Base-by-base conservation (phyloP, 1,140 invertebrate species). In the Diabrotica undecimpunctata region DNA sequence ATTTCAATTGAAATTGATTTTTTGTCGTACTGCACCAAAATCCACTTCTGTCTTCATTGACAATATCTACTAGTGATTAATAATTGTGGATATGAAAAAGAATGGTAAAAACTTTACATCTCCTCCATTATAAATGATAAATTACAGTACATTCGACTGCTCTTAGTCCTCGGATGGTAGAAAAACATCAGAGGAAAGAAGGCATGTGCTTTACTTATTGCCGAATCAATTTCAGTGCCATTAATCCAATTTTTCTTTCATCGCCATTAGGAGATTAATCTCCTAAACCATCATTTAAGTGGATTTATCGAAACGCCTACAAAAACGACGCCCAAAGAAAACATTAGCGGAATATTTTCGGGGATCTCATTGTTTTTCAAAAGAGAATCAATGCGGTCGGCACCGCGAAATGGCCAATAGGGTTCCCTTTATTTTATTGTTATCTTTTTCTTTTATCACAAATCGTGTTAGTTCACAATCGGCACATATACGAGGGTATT, bases 101-200 rank as follows among this genome's bases (percentile, higher is more conserved):
- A 37, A 38, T 57, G 63, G 61, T 65, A 68, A 68, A 67, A 68
- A 68, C 57, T 64, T 59, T 56, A 65, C 66, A 68, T 68, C 51
- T 25, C 25, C 39, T 68, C 66, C 66, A 68, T 68, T 68, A 65
- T 68, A 64, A 59, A 68, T 68, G 66, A 68, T 68, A 68, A 68
- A 68, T 68, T 57, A 57, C 62, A 67, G 62, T 64, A 67, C 61
- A 67, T 67, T 64, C 66, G 61, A 61, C 63, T 39, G 62, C 66
- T 67, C 63, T 67, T 67, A 67, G 66, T 41, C 58, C 50, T 52
- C 53, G 62, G 61, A 66, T 66, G 61, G 66, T 57, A 63, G 61
- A 67, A 67, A 67, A 67, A 67, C 61, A 58, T 37, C 39, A 55
- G 25, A 37, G n/a, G 55, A 62, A 63, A 46, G 66, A 63, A 64